A percentile compares a stretch with the other conserved stretches of the same genome.
phyloP scores from a whole-genome alignment of 2,888 invertebrate species.

The Teleiodes luculella region DNA sequence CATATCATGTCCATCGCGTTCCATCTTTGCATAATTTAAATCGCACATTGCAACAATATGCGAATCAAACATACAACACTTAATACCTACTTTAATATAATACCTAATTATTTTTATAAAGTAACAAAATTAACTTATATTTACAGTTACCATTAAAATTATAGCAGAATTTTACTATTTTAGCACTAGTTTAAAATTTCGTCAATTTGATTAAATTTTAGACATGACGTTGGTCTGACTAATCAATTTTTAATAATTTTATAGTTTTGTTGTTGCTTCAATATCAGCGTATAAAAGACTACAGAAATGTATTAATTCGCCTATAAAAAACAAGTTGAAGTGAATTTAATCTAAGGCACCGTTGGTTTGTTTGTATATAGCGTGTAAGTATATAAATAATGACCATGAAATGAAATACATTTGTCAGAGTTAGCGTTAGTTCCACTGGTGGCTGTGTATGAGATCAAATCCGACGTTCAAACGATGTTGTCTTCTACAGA shows the following conservation, averaged over 20 bases:
- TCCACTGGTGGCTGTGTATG: slow-evolving; percentile 71
- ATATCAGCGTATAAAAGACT: slow-evolving; percentile 27
- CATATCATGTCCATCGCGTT: slow-evolving; percentile 66
- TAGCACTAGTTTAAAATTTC: slow-evolving; percentile 55
- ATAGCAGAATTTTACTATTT: slow-evolving; percentile 75
- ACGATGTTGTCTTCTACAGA: slow-evolving; percentile 24
- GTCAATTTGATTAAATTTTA: slow-evolving; percentile 24
- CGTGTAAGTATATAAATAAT: slow-evolving; percentile 25
- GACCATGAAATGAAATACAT: slow-evolving; percentile 14
- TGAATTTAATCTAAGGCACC: slow-evolving; percentile 61
- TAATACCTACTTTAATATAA: slow-evolving; percentile 74
- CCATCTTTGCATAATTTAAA: slow-evolving; percentile 70
- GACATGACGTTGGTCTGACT: slow-evolving; percentile 21
- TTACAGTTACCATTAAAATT: slow-evolving; percentile 74
- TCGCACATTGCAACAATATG: slow-evolving; percentile 76
- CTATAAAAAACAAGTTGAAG: slow-evolving; percentile 22
- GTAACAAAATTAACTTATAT: slow-evolving; percentile 79
- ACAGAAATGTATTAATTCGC: slow-evolving; percentile 24
- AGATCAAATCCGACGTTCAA: slow-evolving; percentile 71
- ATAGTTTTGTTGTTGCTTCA: slow-evolving; percentile 31
- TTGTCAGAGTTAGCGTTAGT: slow-evolving; percentile 14
- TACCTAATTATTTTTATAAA: slow-evolving; percentile 76
- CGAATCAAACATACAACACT: slow-evolving; percentile 78
- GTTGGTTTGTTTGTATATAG: slow-evolving; percentile 52
- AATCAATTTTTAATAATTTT: slow-evolving; percentile 26